Evolutionary conservation across 1,140 invertebrate genomes (phyloP).

Genomic region (Orchesella cincta): DNA sequence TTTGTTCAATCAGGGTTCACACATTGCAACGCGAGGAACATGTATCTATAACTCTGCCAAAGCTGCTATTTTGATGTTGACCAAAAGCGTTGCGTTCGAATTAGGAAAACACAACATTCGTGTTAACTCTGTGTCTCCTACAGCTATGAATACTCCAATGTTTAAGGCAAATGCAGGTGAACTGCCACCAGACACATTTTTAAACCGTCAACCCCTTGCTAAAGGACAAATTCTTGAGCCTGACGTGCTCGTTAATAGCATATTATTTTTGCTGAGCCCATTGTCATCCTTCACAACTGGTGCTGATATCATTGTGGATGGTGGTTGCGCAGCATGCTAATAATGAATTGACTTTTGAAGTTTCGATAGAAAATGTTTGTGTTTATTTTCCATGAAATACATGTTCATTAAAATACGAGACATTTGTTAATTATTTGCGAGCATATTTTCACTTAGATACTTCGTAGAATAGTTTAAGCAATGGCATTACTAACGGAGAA

Average conservation of each 20-base stretch:
- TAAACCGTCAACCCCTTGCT: not conserved
- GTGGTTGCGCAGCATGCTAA: too few relatives aligned
- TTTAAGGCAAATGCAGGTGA: not conserved
- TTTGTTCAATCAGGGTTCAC: not conserved
- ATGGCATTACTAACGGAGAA: too few relatives aligned
- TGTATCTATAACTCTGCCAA: not conserved
- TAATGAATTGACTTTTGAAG: too few relatives aligned
- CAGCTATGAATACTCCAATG: not conserved
- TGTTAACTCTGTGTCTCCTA: not conserved
- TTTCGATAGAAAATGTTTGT: too few relatives aligned
- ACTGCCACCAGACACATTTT: not conserved
- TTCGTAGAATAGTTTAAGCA: too few relatives aligned
- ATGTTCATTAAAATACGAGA: too few relatives aligned
- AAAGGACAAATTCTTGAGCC: not conserved
- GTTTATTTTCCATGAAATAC: too few relatives aligned
- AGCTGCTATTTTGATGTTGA: not conserved
- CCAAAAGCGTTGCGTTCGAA: not conserved
- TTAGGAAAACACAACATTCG: not conserved
- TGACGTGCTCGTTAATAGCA: not conserved
- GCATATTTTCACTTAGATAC: too few relatives aligned
- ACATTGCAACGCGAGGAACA: not conserved
- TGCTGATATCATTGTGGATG: not conserved
- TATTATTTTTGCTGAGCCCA: not conserved
- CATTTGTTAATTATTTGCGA: too few relatives aligned
- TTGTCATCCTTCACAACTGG: not conserved